Percentiles rank a stretch among this genome's conserved stretches.
These are phyloP conservation scores for Agrenia bidenticulata DNA, from an alignment of 2,888 invertebrate species.

Conservation along the genomic window DNA sequence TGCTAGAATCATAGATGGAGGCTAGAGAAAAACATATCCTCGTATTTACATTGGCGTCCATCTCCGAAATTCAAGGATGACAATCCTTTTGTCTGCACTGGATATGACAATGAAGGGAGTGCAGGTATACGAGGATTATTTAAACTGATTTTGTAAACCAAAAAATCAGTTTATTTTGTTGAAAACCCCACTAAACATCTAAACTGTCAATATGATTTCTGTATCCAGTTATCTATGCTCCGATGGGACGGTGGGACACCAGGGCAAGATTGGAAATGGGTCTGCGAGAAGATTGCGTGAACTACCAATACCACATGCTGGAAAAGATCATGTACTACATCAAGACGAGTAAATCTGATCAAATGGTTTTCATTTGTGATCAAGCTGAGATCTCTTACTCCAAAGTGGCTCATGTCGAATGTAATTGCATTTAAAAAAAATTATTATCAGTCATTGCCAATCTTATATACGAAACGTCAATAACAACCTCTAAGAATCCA, in stretches of 20 bases:
- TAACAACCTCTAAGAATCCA: too few relatives aligned
- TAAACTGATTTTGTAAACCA: neutral
- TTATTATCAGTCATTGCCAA: too few relatives aligned
- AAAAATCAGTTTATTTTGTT: neutral
- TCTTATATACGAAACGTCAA: too few relatives aligned
- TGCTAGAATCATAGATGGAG: slow-evolving; percentile 32
- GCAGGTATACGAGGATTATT: slow-evolving; percentile 32
- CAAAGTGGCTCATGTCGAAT: slow-evolving; percentile 29
- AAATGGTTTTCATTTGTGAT: slow-evolving; percentile 29
- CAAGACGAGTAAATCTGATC: slow-evolving; percentile 24
- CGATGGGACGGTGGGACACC: slow-evolving; percentile 33
- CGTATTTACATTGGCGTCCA: slow-evolving; percentile 28
- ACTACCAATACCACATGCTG: slow-evolving; percentile 29
- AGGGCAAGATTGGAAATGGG: slow-evolving; percentile 25
- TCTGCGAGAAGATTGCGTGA: slow-evolving; percentile 26
- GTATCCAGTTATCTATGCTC: slow-evolving; percentile 22
- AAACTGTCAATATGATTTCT: neutral
- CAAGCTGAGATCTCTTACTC: slow-evolving; percentile 23
- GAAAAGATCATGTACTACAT: slow-evolving; percentile 33
- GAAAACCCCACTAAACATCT: too few relatives aligned
- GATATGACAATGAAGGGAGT: slow-evolving; percentile 30
- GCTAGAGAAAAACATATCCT: slow-evolving; percentile 20
- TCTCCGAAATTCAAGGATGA: slow-evolving; percentile 20
- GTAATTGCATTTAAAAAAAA: too few relatives aligned
- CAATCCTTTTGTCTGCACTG: slow-evolving; percentile 22